Base-by-base conservation (phyloP, 2,888 invertebrate genomes). In the Luffia ferchaultella region DNA sequence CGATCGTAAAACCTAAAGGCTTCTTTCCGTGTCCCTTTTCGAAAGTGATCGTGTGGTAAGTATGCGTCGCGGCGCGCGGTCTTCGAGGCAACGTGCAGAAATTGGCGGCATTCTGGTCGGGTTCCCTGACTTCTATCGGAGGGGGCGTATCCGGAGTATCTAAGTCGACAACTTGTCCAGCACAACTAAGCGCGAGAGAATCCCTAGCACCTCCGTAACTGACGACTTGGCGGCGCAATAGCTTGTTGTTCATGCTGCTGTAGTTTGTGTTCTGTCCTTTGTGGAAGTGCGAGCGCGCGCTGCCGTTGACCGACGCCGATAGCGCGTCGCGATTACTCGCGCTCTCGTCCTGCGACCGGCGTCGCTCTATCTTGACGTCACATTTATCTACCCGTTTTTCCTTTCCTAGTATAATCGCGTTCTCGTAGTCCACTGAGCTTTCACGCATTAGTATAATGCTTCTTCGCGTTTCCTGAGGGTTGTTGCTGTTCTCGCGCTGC, bases 1-100 rank as follows among this genome's bases (percentile, higher is more conserved):
- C 95, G 59, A 95, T 93, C 12, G 93, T 94, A 68, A 95, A 95
- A n/a, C 95, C 95, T 30, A 95, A 85, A 0, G 92, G 91, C 73
- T 93, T 94, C 67, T 91, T 92, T 1, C 93, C 92, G 7, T 88
- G 88, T 1, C 93, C 94, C 65, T 95, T 95, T 66, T 92, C 90
- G 63, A 91, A 88, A 5, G 90, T 88, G 16, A 92, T 88, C 0
- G 91, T 92, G 57, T 90, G 88, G 61, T 90, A 90, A 0, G 89
- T 88, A 58, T 90, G 90, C 40, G 89, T 84, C 0, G 89, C 87
- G 18, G 88, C 90, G 55, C 89, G 80, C 5, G 91, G 91, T 64
- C 89, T 82, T 55, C 92, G 76, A 1, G 92, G 92, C 49, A 92
- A 71, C 2, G 92, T 92, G 67, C 92, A 91, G 66, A 91, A 92